Base-by-base conservation (phyloP, 2,113 vertebrate genomes). In the Melanerpes aurifrons region DNA sequence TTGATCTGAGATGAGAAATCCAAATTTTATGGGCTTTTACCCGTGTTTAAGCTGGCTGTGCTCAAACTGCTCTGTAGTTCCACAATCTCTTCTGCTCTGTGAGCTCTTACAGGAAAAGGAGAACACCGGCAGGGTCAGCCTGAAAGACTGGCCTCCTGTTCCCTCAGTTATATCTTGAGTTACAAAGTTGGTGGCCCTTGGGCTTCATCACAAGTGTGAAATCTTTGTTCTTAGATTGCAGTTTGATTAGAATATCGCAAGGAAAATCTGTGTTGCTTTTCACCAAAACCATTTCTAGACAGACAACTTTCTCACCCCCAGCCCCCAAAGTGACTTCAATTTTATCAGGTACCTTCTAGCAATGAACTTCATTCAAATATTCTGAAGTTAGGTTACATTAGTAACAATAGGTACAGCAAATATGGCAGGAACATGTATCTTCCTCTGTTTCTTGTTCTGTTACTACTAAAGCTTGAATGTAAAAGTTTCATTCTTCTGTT, bases 1-100 rank as follows among this genome's bases (percentile, higher is more conserved):
- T 92, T 87, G 72, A 86, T 91, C 64, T 74, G 53, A 80, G 61
- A 71, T 89, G 57, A 91, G 75, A 89, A 87, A 91, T 83, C 58
- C 32, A 28, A 20, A 2, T 43, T 31, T 18, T 35, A 0, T 40
- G 13, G 12, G 18, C 12, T 32, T 19, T 32, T 86, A 66, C 3
- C 69, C 76, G 4, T 80, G 79, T 15, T 58, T 63, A 72, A 72
- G 24, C 43, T 85, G 64, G 59, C 62, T 64, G 18, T 87, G 35
- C 26, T 35, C n/a, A n/a, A 29, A 5, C 43, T n/a, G 29, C 71
- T 82, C 48, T 2, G 1, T 15, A 81, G 61, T 35, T 71, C n/a
- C 22, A 19, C 5, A 3, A 19, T 22, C 32, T 22, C 24, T 48
- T 32, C 47, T 80, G 45, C 66, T 87, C 53, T 37, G 28, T 6